phyloP scores from a whole-genome alignment of 2,113 vertebrate genomes.

The Ornithorhynchus anatinus region DNA sequence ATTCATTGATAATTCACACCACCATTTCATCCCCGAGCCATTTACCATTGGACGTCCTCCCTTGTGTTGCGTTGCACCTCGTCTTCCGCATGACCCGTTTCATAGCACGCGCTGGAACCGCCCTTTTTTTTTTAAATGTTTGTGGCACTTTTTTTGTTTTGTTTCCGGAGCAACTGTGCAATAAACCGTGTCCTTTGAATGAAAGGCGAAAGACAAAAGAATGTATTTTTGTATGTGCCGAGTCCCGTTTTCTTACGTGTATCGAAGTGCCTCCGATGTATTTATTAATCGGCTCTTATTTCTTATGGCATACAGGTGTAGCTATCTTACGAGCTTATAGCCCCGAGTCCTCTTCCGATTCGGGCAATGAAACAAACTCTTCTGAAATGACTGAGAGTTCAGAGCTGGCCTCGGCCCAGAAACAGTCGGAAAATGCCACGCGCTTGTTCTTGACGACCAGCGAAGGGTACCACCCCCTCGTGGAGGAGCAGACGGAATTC shows the following conservation, averaged over 20 bases:
- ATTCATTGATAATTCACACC: constrained; percentile 88
- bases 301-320: constrained; percentile 94
- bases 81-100: constrained; percentile 61
- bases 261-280: constrained; percentile 64
- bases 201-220: constrained; percentile 42
- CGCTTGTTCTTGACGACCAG: constrained; percentile 85
- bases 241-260: constrained; percentile 61
- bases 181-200: constrained; percentile 67
- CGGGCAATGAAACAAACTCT: constrained; percentile 98
- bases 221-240: constrained; percentile 64
- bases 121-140: constrained; percentile 20
- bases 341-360: constrained; percentile 97
- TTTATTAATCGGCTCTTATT: constrained; percentile 82
- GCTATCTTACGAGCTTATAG: constrained; percentile 97
- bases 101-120: constrained; percentile 59
- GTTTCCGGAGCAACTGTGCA: constrained; percentile 65
- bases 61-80: constrained; percentile 57
- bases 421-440: constrained; percentile 87
- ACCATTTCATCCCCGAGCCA: constrained; percentile 76
- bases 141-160: background rate
- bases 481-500: constrained; percentile 87
- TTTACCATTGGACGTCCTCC: constrained; percentile 76
- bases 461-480: constrained; percentile 84
- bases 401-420: constrained; percentile 91
- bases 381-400: constrained; percentile 99